phyloP scores from a whole-genome alignment of 2,888 invertebrate species.

The Diploptera punctata region DNA sequence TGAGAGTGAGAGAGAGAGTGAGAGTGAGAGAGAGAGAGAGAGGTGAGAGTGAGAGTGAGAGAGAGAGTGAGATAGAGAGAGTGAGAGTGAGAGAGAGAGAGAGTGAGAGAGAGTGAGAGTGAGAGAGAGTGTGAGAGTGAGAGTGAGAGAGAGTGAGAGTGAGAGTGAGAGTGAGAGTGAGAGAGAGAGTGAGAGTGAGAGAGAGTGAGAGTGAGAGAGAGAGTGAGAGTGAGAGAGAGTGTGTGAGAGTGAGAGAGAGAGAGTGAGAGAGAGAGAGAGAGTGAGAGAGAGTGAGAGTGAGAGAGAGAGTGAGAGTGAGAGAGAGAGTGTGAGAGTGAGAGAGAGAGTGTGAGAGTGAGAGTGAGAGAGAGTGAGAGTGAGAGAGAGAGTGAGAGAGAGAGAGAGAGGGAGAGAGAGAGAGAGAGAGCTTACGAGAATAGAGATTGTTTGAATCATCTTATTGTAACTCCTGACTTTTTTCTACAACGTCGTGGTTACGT shows the following conservation, averaged over 20 bases:
- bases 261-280: not conserved
- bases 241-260: constrained; percentile 15
- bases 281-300: not conserved
- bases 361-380: too few relatives aligned
- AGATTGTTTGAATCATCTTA: too few relatives aligned
- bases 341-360: too few relatives aligned
- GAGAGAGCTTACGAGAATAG: not conserved
- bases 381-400: too few relatives aligned
- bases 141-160: not conserved
- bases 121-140: not conserved
- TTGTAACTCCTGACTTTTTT: too few relatives aligned
- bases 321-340: not conserved
- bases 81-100: not conserved
- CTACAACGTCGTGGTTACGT: too few relatives aligned
- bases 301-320: not conserved
- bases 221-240: not conserved
- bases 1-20: not conserved
- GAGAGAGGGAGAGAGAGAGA: too few relatives aligned
- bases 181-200: constrained; percentile 4
- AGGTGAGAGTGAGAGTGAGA: too few relatives aligned
- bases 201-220: not conserved
- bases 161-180: constrained; percentile 9
- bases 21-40: too few relatives aligned
- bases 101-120: not conserved
- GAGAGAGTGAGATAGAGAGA: too few relatives aligned